Evolutionary conservation across 1,140 invertebrate genomes (phyloP).

Genomic region (Eciton burchellii): DNA sequence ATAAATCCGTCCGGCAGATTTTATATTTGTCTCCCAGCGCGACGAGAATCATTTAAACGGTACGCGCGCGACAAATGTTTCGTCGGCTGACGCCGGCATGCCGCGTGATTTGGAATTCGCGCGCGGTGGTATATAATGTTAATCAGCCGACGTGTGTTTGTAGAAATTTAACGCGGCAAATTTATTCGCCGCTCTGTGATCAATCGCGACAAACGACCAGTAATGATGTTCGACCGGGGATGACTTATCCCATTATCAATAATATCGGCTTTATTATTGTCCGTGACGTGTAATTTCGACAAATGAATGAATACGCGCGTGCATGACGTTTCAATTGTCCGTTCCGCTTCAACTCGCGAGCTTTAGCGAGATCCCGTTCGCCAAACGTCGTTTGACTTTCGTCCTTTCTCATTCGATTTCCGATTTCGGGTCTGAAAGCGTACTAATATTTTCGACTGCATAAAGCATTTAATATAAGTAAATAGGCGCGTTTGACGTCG

Average conservation of each 20-base stretch:
- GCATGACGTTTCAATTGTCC: not conserved
- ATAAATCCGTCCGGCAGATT: constrained; percentile 32
- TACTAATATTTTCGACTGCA: too few species aligned
- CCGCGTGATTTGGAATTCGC: not conserved
- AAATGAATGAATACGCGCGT: constrained; percentile 2
- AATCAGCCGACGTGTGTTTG: constrained; percentile 2
- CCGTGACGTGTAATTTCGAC: constrained; percentile 15
- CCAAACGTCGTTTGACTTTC: too few species aligned
- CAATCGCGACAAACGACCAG: constrained; percentile 36
- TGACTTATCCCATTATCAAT: constrained; percentile 44
- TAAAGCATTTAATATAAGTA: not conserved
- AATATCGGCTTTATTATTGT: constrained; percentile 47
- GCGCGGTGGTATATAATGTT: not conserved
- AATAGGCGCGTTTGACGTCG: not conserved
- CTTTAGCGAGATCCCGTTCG: constrained; percentile 39
- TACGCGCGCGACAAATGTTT: constrained; percentile 28
- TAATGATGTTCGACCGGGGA: constrained; percentile 33
- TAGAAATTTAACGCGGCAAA: constrained; percentile 40
- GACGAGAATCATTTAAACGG: constrained; percentile 18
- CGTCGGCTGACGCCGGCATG: not conserved
- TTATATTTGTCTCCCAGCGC: constrained; percentile 17
- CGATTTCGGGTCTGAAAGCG: too few species aligned
- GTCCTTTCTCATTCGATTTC: constrained; percentile 3
- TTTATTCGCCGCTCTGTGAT: constrained; percentile 36
- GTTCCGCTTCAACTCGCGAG: not conserved